Evolutionary conservation across 2,797 vertebrate genomes (phyloP).

Genomic region (Clarias platycephalus): DNA sequence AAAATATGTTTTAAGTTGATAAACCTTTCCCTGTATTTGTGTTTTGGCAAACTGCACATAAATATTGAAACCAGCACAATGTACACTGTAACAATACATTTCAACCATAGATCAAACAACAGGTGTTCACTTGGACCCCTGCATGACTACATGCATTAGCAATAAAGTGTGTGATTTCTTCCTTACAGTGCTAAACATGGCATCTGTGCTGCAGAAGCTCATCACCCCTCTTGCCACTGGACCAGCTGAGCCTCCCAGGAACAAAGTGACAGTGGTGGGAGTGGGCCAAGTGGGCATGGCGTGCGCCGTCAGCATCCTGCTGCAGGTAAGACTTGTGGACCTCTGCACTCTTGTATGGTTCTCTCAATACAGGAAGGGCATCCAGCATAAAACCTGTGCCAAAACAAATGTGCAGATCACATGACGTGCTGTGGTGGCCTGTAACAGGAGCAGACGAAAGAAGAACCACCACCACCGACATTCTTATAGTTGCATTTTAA

Average conservation of each 20-base stretch:
- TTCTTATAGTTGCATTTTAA: background rate
- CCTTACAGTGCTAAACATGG: slow-evolving; percentile 71
- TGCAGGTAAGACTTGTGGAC: slow-evolving; percentile 69
- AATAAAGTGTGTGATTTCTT: slow-evolving; percentile 1
- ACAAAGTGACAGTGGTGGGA: slow-evolving; percentile 80
- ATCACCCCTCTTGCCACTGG: slow-evolving; percentile 72
- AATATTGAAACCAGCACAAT: background rate
- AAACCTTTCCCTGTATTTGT: background rate
- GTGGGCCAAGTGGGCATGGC: slow-evolving; percentile 83
- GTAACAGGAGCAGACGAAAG: no score
- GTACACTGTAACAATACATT: background rate
- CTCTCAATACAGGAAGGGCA: background rate
- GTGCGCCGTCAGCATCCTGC: slow-evolving; percentile 76
- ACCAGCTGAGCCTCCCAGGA: slow-evolving; percentile 71
- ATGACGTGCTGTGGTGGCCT: no score
- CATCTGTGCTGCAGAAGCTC: slow-evolving; percentile 86
- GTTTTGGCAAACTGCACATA: background rate
- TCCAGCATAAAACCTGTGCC: no score
- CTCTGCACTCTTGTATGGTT: background rate
- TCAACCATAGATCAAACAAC: background rate
- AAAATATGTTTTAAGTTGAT: background rate
- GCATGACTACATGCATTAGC: background rate
- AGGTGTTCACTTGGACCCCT: background rate
- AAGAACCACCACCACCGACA: no score
- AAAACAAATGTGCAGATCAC: no score